Percentiles rank a stretch among this genome's conserved stretches.
Evolutionary conservation across 1,140 invertebrate species (phyloP).

Genomic region (Drosophila ambigua): DNA sequence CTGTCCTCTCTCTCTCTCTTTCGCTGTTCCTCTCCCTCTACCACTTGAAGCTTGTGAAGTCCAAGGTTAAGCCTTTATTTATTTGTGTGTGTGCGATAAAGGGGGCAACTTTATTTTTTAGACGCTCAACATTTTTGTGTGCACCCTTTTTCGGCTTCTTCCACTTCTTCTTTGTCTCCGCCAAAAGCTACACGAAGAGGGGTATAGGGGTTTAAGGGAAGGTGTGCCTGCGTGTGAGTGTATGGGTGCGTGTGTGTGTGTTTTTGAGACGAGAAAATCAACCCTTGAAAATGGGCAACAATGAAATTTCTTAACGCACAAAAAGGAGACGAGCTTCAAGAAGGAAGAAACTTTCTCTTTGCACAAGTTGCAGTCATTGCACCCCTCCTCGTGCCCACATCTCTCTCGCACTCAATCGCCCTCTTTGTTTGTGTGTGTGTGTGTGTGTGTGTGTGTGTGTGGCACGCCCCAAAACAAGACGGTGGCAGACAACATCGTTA

Average conservation of each 20-base stretch:
- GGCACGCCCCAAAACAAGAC: conserved; percentile 30
- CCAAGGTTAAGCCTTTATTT: conserved; percentile 68
- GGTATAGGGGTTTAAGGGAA: conserved; percentile 1
- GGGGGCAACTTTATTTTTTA: conserved; percentile 50
- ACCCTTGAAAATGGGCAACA: conserved; percentile 54
- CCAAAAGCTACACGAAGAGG: conserved; percentile 3
- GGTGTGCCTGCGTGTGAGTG: background rate
- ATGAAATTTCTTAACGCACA: conserved; percentile 59
- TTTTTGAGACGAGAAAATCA: conserved; percentile 31
- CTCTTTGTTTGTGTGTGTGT: background rate
- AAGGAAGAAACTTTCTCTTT: conserved; percentile 53
- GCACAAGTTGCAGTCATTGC: conserved; percentile 67
- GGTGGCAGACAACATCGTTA: conserved; percentile 59
- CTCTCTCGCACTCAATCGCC: conserved; percentile 9
- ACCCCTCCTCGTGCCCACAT: conserved; percentile 24
- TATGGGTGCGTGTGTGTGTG: too few species aligned
- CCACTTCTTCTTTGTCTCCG: conserved; percentile 36
- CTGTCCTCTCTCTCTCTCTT: background rate
- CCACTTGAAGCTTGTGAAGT: conserved; percentile 45
- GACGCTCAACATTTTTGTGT: conserved; percentile 21
- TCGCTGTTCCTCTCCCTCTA: background rate
- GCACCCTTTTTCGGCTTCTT: background rate
- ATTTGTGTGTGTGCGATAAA: conserved; percentile 29
- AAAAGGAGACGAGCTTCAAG: conserved; percentile 34
- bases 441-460: conserved; percentile 10